Evolutionary conservation across 2,797 vertebrate genomes (phyloP).

Genomic region (Philypnodon macrostomus): DNA sequence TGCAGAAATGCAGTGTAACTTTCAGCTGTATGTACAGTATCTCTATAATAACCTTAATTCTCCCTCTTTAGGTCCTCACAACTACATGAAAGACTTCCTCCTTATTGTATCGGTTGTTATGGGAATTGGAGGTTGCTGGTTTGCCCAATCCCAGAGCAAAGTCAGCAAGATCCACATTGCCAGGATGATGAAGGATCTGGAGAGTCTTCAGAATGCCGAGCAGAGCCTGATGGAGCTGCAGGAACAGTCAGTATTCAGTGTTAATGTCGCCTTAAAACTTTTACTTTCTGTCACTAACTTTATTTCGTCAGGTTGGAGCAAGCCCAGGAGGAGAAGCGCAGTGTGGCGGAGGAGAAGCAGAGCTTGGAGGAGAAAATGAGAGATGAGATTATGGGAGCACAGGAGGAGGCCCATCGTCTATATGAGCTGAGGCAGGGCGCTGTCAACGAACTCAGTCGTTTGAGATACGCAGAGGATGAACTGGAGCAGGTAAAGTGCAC

Average conservation of each 20-base stretch:
- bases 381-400: slow-evolving; percentile 94
- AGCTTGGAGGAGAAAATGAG: slow-evolving; percentile 96
- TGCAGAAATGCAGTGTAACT: too few relatives aligned
- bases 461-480: slow-evolving; percentile 96
- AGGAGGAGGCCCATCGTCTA: slow-evolving; percentile 91
- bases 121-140: slow-evolving; percentile 96
- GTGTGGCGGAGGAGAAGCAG: slow-evolving; percentile 94
- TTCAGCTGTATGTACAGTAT: too few relatives aligned
- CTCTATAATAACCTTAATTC: too few relatives aligned
- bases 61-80: slow-evolving; percentile 81
- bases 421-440: slow-evolving; percentile 88
- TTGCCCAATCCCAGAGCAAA: slow-evolving; percentile 93
- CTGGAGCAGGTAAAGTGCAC: slow-evolving; percentile 85
- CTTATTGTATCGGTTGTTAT: slow-evolving; percentile 94
- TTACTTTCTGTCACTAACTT: not conserved
- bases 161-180: slow-evolving; percentile 89
- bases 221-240: slow-evolving; percentile 92
- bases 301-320: slow-evolving; percentile 82
- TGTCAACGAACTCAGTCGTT: slow-evolving; percentile 89
- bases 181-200: slow-evolving; percentile 98
- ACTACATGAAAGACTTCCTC: slow-evolving; percentile 97
- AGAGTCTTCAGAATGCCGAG: slow-evolving; percentile 94
- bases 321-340: slow-evolving; percentile 96
- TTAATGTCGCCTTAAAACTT: too few relatives aligned
- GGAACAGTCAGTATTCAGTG: slow-evolving; percentile 82